Conservation (phyloP, 2,888 invertebrate genomes). For the Neoscelio sp. region DNA sequence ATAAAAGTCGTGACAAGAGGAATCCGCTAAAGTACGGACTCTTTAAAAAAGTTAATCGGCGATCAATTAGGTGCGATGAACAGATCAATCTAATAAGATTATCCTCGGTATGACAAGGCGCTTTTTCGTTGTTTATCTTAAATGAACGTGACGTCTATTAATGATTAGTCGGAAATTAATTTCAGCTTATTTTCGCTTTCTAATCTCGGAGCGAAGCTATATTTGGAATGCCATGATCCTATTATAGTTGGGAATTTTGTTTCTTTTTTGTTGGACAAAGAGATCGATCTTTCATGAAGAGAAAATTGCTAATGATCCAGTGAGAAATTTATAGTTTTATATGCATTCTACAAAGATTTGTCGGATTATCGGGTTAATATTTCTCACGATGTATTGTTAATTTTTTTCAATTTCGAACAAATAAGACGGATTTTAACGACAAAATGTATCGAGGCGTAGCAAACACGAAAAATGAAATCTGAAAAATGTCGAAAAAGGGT, state of each 20-base stretch:
- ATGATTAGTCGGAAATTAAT: conserved; percentile 10
- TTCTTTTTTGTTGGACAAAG: too few relatives aligned
- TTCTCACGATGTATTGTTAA: too few relatives aligned
- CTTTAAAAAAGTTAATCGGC: conserved; percentile 12
- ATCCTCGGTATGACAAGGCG: conserved; percentile 10
- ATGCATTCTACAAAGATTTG: too few relatives aligned
- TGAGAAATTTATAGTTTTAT: too few relatives aligned
- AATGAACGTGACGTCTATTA: conserved; percentile 7
- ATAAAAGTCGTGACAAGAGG: conserved; percentile 2
- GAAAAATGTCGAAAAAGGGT: conserved; percentile 15
- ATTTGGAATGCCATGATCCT: too few relatives aligned
- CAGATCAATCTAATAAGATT: conserved; percentile 5
- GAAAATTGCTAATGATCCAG: too few relatives aligned
- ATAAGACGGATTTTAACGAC: neutral
- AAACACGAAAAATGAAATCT: neutral
- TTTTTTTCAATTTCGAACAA: too few relatives aligned
- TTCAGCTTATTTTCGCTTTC: conserved; percentile 25
- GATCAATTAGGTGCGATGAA: conserved; percentile 7
- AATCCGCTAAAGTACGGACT: neutral
- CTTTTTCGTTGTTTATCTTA: conserved; percentile 4
- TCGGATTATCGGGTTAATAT: too few relatives aligned
- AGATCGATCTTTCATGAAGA: too few relatives aligned
- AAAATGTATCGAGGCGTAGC: neutral
- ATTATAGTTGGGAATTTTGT: too few relatives aligned
- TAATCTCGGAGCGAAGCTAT: too few relatives aligned